Evolutionary conservation across 2,888 invertebrate genomes (phyloP).

Genomic region (Schizotus pectinicornis): DNA sequence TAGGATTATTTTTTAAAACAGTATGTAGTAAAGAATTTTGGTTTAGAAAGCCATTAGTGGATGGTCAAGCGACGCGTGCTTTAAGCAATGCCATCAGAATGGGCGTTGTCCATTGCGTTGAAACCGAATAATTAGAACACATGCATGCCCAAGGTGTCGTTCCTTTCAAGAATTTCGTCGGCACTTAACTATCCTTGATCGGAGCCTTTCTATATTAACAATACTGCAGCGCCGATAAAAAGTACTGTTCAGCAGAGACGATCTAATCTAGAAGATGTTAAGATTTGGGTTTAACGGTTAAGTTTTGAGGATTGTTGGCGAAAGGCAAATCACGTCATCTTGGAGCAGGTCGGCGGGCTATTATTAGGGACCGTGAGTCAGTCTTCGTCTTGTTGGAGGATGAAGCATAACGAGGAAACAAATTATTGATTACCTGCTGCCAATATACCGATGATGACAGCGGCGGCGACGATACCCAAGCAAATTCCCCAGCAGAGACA

Average conservation of each 20-base stretch:
- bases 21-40: no score
- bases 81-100: not conserved
- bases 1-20: not conserved
- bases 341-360: no score
- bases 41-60: not conserved
- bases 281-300: no score
- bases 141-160: conserved; percentile 1
- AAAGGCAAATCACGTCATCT: no score
- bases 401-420: not conserved
- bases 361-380: not conserved
- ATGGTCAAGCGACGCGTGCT: not conserved
- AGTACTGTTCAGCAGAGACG: no score
- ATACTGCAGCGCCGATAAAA: not conserved
- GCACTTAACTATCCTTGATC: not conserved
- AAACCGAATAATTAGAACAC: not conserved
- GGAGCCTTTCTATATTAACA: not conserved
- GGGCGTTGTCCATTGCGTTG: conserved; percentile 5
- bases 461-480: conserved; percentile 68
- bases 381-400: not conserved
- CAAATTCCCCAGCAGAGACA: conserved; percentile 74
- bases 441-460: conserved; percentile 73
- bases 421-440: conserved; percentile 69
- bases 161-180: not conserved
- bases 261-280: not conserved
- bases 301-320: no score